Base-by-base conservation (phyloP, 2,888 invertebrate species). In the Drosophila greeni region DNA sequence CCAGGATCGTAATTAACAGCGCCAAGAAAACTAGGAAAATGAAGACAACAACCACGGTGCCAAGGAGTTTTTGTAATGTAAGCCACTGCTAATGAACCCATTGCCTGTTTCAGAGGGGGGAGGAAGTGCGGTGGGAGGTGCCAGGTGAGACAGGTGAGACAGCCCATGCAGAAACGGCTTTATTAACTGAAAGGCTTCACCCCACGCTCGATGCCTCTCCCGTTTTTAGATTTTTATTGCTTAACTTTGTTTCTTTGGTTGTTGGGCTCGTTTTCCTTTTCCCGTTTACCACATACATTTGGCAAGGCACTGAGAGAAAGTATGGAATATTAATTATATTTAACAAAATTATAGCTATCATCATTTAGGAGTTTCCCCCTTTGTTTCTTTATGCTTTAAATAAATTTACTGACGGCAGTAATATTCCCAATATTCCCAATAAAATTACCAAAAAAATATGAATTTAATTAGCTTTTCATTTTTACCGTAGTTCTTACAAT, bases 211-310 rank as follows among this genome's bases (percentile, higher is more conserved):
- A 14, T 29, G 18, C 3, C 20, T 20, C 58, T 51, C 20, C 26
- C 37, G 70, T 74, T 84, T 79, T 80, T 82, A 70, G 82, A 82
- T 82, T 80, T 80, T 80, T 84, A 80, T 80, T 80, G 74, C 84
- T 67, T 79, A 84, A 80, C 74, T 80, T 80, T 82, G 82, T 78
- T 82, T 73, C 79, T 64, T 71, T 36, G 55, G 65, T 52, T 61
- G 26, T 65, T 42, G 29, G 34, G 51, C 34, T 39, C 37, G 64
- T 43, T 58, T 62, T 42, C 11, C 16, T 59, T 64, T 59, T 55
- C 12, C 42, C 51, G 12, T 31, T 59, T 43, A 64, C 53, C 56
- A 65, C 69, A 65, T 69, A 51, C 54, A 77, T 56, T 74, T 69
- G 55, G 29, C 20, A 23, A 14, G 9, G 33, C 39, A 48, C 62